Evolutionary conservation across 2,113 vertebrate genomes (phyloP).

Genomic region (Uropsilus gracilis): DNA sequence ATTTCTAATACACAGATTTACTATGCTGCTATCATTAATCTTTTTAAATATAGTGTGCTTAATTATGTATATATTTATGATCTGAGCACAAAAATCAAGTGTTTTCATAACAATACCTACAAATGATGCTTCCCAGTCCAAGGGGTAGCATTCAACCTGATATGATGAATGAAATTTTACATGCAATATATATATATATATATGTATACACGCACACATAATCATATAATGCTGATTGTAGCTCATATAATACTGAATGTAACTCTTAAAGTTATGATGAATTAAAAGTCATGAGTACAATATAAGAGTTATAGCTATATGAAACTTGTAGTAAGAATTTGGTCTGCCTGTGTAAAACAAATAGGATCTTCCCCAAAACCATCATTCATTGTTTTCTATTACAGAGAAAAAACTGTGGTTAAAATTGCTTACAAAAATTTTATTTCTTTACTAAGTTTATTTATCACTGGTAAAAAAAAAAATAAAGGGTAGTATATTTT

Average conservation of each 20-base stretch:
- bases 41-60: neutral
- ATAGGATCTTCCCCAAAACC: neutral
- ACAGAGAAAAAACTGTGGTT: neutral
- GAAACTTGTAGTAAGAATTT: neutral
- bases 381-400: neutral
- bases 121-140: neutral
- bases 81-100: neutral
- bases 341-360: neutral
- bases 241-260: neutral
- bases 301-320: neutral
- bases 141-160: neutral
- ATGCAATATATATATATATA: neutral
- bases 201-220: no score
- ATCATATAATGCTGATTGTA: neutral
- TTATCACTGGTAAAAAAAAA: neutral
- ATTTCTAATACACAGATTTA: neutral
- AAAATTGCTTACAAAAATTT: neutral
- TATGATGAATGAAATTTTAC: neutral
- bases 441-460: neutral
- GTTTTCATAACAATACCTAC: neutral
- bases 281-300: neutral
- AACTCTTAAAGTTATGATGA: neutral
- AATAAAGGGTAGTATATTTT: neutral
- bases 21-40: neutral
- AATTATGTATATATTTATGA: neutral